Percentiles rank a stretch among this genome's conserved stretches.
Evolutionary conservation across 2,888 invertebrate genomes (phyloP).

Genomic region (Eristalinus sepulchralis): DNA sequence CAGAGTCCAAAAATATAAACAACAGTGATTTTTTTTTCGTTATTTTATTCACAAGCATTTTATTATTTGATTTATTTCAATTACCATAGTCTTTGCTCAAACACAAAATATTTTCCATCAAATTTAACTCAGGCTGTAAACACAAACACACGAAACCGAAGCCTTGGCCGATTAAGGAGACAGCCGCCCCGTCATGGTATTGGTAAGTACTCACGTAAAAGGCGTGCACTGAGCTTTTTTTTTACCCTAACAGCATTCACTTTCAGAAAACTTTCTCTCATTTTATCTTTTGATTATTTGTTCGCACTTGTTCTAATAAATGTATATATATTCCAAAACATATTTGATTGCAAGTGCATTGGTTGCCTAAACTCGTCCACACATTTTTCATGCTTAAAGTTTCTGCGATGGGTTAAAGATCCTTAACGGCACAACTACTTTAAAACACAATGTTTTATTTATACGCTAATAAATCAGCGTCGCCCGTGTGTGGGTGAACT

Average conservation of each 20-base stretch:
- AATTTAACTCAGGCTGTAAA: conserved; percentile 81
- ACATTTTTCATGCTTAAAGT: not conserved
- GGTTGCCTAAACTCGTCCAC: not conserved
- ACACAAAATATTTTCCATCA: conserved; percentile 71
- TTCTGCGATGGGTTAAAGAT: not conserved
- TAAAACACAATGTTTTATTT: too few species aligned
- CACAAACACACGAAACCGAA: conserved; percentile 82
- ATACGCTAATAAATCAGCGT: too few species aligned
- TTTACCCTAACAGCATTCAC: not conserved
- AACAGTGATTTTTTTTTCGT: not conserved
- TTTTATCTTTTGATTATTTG: not conserved
- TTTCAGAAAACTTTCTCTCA: not conserved
- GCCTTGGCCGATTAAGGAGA: conserved; percentile 82
- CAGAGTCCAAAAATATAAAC: not conserved
- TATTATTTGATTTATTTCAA: conserved; percentile 34
- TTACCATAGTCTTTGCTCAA: conserved; percentile 64
- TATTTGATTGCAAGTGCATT: too few species aligned
- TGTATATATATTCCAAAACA: not conserved
- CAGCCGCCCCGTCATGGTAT: conserved; percentile 82
- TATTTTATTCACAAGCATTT: conserved; percentile 24
- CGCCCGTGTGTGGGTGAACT: too few species aligned
- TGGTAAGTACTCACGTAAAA: conserved; percentile 77
- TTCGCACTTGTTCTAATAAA: not conserved
- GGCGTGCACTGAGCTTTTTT: not conserved
- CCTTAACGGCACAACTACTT: too few species aligned